These are phyloP conservation scores for Paratrypauchen microcephalus DNA, from an alignment of 2,797 vertebrate species.

Conservation along the genomic window DNA sequence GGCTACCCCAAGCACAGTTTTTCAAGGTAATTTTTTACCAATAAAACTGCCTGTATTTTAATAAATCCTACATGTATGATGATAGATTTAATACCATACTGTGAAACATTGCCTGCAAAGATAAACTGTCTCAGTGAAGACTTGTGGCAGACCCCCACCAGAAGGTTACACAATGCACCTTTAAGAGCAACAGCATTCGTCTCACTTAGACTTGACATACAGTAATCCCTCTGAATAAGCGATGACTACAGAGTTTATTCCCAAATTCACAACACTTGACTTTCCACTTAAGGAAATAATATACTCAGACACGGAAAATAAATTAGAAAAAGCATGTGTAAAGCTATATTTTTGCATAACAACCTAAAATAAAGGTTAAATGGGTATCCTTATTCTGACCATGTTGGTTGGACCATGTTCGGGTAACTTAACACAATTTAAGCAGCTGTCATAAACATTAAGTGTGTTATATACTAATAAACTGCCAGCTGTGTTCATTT, in stretches of 20 bases:
- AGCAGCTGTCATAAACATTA: background rate
- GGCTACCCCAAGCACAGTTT: no score
- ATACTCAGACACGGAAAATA: background rate
- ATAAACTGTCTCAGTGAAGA: no score
- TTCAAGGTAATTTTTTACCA: no score
- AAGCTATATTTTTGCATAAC: no score
- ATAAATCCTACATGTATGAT: no score
- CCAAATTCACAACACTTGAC: background rate
- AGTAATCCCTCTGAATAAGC: background rate
- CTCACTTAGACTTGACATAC: background rate
- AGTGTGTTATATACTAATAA: background rate
- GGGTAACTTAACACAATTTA: background rate
- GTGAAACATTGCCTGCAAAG: no score
- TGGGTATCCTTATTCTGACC: background rate
- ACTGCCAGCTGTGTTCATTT: background rate
- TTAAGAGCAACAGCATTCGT: no score
- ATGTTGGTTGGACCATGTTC: no score
- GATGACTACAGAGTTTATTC: background rate
- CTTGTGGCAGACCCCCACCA: no score
- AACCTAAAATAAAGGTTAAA: background rate
- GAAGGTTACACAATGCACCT: no score
- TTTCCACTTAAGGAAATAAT: background rate
- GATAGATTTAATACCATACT: no score
- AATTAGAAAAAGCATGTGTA: background rate
- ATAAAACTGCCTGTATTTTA: no score